A percentile compares a stretch with the other conserved stretches of the same genome.
Conservation (phyloP, 2,797 vertebrate species). For the Phaenicophaeus curvirostris region DNA sequence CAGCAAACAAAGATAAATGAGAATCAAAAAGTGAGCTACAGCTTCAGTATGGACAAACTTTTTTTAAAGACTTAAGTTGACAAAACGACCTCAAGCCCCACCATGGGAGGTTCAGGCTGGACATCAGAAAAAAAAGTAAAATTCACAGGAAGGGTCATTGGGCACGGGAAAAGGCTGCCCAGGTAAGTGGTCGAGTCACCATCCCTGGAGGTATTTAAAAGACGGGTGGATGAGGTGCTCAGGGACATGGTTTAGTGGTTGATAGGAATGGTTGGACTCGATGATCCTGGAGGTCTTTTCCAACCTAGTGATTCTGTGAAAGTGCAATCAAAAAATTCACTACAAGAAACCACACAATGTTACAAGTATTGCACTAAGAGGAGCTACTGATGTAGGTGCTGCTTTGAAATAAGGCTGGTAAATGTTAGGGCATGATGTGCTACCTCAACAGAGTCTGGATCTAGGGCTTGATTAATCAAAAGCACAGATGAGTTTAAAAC, state of each 20-base stretch:
- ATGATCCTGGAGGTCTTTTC: too few species aligned
- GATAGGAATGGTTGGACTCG: too few species aligned
- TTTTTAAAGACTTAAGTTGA: background rate
- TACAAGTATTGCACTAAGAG: background rate
- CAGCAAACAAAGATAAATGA: slow-evolving; percentile 19
- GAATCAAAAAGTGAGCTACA: background rate
- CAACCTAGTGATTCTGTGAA: too few species aligned
- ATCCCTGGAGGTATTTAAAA: too few species aligned
- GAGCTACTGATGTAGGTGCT: background rate
- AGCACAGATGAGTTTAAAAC: background rate
- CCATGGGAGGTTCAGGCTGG: too few species aligned
- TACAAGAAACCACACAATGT: background rate
- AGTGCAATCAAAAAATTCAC: background rate
- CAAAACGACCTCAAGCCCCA: background rate
- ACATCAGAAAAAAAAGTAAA: too few species aligned
- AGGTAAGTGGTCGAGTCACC: too few species aligned
- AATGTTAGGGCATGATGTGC: background rate
- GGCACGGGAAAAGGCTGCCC: too few species aligned
- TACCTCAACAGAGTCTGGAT: background rate
- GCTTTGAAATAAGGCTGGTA: background rate
- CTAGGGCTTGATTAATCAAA: background rate
- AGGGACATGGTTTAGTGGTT: too few species aligned
- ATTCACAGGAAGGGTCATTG: too few species aligned
- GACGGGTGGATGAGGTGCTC: too few species aligned
- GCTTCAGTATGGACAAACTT: background rate